Evolutionary conservation across 2,888 invertebrate genomes (phyloP).

Genomic region (Polymixis lichenea): DNA sequence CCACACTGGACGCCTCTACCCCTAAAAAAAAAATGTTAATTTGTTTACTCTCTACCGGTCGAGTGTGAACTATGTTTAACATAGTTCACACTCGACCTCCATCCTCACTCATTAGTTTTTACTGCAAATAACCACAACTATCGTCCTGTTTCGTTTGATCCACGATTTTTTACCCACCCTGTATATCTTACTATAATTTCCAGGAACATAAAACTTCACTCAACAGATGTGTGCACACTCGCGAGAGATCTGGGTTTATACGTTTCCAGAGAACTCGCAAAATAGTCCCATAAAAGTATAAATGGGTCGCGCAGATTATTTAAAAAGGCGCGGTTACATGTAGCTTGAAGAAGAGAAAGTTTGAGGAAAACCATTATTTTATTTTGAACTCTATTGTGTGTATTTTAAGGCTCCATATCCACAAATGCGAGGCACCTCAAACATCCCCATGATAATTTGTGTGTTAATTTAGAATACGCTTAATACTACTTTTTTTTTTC

Average conservation of each 20-base stretch:
- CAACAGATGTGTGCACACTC: background rate
- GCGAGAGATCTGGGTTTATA: constrained; percentile 26
- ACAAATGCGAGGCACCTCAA: background rate
- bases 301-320: constrained; percentile 43
- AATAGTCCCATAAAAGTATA: constrained; percentile 51
- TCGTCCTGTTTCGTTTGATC: no score
- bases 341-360: constrained; percentile 28
- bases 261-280: constrained; percentile 40
- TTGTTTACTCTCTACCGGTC: no score
- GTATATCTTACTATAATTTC: no score
- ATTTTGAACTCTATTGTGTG: background rate
- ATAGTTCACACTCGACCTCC: no score
- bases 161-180: no score
- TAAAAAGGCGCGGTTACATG: constrained; percentile 35
- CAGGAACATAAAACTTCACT: background rate
- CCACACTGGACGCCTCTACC: no score
- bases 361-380: constrained; percentile 17
- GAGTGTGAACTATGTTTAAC: no score
- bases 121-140: no score
- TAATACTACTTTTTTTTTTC: no score
- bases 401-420: background rate
- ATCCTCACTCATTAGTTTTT: no score
- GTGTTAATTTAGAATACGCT: no score
- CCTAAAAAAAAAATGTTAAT: no score
- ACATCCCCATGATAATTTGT: background rate